These are phyloP conservation scores for Chaetodon trifascialis DNA, from an alignment of 2,113 vertebrate species.

Conservation along the genomic window DNA sequence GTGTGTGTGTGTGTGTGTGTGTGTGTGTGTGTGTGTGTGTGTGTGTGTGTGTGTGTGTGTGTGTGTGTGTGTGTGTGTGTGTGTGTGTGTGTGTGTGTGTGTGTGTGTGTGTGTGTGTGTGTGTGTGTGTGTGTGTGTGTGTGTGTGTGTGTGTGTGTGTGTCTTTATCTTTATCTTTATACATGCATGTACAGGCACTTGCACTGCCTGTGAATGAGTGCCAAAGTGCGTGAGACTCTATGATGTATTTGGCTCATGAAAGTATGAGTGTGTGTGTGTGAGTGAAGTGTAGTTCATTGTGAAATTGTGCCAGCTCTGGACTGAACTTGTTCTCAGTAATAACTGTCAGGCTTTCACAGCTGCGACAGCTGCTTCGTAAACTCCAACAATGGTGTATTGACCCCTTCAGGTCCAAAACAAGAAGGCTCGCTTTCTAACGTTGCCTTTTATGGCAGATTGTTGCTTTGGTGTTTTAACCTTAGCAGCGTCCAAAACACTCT, in stretches of 20 bases:
- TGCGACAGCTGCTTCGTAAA: conserved; percentile 75
- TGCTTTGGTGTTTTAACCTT: conserved; percentile 8
- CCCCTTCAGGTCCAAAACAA: conserved; percentile 10
- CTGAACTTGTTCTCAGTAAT: conserved; percentile 28
- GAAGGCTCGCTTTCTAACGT: not conserved
- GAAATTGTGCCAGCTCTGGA: conserved; percentile 36
- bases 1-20: not conserved
- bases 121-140: too few species aligned
- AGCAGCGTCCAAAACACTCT: not conserved
- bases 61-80: too few species aligned
- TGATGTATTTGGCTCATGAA: conserved; percentile 17
- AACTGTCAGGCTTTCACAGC: conserved; percentile 59
- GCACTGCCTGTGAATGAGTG: conserved; percentile 6
- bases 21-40: too few species aligned
- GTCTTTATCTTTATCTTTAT: not conserved
- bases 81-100: not conserved
- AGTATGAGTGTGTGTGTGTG: not conserved
- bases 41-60: too few species aligned
- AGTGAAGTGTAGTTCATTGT: conserved; percentile 38
- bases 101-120: too few species aligned
- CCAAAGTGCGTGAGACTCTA: not conserved
- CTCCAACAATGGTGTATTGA: conserved; percentile 64
- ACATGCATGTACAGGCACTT: not conserved
- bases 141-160: too few species aligned
- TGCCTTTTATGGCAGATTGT: not conserved